phyloP scores from a whole-genome alignment of 2,113 vertebrate genomes.

The Barnardius zonarius region DNA sequence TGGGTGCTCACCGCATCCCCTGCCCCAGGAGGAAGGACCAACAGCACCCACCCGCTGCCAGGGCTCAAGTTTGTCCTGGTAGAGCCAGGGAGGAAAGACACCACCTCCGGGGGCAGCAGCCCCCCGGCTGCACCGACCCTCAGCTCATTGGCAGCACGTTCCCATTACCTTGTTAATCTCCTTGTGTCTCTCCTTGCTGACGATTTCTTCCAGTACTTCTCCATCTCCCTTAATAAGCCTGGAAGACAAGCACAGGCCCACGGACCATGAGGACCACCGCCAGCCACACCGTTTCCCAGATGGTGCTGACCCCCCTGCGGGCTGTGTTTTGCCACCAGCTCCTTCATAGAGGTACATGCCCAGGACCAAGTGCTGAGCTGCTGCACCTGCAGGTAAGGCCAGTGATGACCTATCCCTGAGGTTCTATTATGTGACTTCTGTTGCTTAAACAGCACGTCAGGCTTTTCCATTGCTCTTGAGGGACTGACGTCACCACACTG shows the following conservation, averaged over 20 bases:
- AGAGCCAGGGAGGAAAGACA: background rate
- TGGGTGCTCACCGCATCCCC: background rate
- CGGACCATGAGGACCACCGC: fast-evolving
- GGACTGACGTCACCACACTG: background rate
- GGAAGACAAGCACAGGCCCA: constrained; percentile 14
- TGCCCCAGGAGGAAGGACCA: background rate
- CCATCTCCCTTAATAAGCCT: constrained; percentile 95
- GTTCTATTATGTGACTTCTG: background rate
- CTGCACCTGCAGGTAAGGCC: background rate
- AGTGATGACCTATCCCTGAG: background rate
- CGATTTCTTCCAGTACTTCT: constrained; percentile 94
- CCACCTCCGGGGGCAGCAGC: background rate
- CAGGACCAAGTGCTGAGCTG: background rate
- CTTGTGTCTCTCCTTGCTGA: constrained; percentile 90
- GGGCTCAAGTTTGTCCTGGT: background rate
- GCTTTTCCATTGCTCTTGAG: background rate
- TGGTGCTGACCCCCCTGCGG: background rate
- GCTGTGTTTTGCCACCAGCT: background rate
- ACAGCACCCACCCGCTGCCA: background rate
- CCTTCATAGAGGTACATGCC: background rate
- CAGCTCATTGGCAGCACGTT: background rate
- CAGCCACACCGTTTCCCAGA: background rate
- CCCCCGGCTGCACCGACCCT: background rate
- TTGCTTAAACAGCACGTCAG: background rate
- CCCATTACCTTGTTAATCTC: constrained; percentile 91